Conservation (phyloP, 2,797 vertebrate genomes). For the Lepus townsendii region DNA sequence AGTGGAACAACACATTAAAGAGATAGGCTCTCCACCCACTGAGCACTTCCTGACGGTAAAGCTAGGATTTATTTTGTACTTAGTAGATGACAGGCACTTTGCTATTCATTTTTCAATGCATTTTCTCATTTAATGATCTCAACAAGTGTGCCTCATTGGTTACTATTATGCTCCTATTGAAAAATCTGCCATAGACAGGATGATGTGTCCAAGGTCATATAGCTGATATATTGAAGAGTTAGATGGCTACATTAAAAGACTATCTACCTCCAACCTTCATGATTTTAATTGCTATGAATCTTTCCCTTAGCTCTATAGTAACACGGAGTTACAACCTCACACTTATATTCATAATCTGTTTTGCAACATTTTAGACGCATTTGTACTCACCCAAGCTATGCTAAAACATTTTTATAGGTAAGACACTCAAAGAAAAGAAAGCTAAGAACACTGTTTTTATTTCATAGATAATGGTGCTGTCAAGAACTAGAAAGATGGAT, state of each 20-base stretch:
- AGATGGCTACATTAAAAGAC: neutral
- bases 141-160: neutral
- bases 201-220: neutral
- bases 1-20: conserved; percentile 33
- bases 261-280: neutral
- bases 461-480: neutral
- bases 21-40: neutral
- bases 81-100: neutral
- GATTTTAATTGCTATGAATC: conserved; percentile 2
- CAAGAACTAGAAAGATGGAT: neutral
- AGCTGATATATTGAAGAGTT: neutral
- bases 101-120: conserved; percentile 13
- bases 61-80: conserved; percentile 13
- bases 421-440: neutral
- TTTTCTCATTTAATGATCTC: conserved; percentile 44
- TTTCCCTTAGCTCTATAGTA: neutral
- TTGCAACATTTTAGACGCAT: neutral
- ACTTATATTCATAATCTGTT: neutral
- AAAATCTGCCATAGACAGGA: neutral
- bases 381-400: neutral
- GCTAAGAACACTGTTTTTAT: neutral
- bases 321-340: neutral
- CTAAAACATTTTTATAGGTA: neutral
- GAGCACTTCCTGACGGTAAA: neutral
- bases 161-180: neutral